Evolutionary conservation across 1,140 invertebrate genomes (phyloP).

Genomic region (Tetragonula clypearis): DNA sequence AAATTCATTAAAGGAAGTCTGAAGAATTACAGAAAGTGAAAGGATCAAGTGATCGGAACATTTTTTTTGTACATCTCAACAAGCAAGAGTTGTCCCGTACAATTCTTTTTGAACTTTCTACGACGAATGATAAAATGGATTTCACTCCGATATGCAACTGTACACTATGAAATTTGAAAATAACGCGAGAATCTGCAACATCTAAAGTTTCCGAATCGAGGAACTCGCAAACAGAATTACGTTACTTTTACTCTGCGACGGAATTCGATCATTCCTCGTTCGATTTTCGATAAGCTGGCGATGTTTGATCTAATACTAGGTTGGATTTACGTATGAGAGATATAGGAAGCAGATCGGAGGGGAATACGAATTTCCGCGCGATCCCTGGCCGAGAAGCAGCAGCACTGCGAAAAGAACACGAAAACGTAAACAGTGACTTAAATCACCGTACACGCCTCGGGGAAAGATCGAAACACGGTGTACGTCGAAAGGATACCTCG

Average conservation of each 20-base stretch:
- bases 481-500: constrained; percentile 65
- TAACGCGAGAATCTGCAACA: neutral
- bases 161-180: neutral
- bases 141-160: too few relatives aligned
- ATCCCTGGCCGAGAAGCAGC: neutral
- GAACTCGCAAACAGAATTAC: neutral
- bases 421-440: constrained; percentile 68
- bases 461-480: constrained; percentile 59
- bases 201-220: neutral
- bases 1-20: too few relatives aligned
- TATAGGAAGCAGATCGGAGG: neutral
- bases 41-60: too few relatives aligned
- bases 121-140: too few relatives aligned
- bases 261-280: constrained; percentile 5
- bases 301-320: constrained; percentile 34
- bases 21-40: too few relatives aligned
- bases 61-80: too few relatives aligned
- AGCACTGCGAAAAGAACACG: constrained; percentile 47
- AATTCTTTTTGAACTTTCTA: too few relatives aligned
- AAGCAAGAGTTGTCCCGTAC: too few relatives aligned
- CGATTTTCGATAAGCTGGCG: neutral
- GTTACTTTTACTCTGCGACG: neutral
- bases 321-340: constrained; percentile 24
- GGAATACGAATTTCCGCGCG: constrained; percentile 42
- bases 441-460: constrained; percentile 65